Conservation (phyloP, 2,113 vertebrate species). For the Oriolus oriolus region DNA sequence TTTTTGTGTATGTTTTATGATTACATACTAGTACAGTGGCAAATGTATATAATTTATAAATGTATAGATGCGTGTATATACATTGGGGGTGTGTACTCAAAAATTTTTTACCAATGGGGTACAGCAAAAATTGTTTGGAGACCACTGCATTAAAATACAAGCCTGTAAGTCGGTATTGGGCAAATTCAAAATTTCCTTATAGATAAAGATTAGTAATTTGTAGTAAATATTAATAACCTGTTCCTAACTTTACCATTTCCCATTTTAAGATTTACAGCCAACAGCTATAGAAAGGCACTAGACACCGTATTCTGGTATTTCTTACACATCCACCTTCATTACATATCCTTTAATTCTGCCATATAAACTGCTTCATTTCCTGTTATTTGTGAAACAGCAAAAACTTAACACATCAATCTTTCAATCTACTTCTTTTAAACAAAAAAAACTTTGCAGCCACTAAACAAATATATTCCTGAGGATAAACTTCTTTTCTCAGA, state of each 20-base stretch:
- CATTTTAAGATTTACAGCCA: neutral
- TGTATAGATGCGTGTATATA: neutral
- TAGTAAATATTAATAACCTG: neutral
- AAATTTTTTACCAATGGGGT: neutral
- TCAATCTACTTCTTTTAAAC: neutral
- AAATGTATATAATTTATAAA: neutral
- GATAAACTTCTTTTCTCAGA: neutral
- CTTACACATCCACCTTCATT: neutral
- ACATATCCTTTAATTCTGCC: neutral
- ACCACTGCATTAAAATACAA: neutral
- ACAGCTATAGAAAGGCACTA: neutral
- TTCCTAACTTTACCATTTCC: neutral
- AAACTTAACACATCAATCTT: neutral
- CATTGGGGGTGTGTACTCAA: neutral
- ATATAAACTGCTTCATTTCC: neutral
- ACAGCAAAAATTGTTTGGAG: neutral
- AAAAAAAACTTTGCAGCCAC: neutral
- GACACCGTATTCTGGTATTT: neutral
- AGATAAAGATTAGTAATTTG: neutral
- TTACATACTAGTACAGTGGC: neutral
- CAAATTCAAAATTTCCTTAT: neutral
- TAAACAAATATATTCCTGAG: neutral
- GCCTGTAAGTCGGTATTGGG: fast-evolving
- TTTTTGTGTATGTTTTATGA: neutral
- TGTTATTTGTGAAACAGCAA: neutral